phyloP scores from a whole-genome alignment of 2,888 invertebrate species.

The Ormyrus rosae region DNA sequence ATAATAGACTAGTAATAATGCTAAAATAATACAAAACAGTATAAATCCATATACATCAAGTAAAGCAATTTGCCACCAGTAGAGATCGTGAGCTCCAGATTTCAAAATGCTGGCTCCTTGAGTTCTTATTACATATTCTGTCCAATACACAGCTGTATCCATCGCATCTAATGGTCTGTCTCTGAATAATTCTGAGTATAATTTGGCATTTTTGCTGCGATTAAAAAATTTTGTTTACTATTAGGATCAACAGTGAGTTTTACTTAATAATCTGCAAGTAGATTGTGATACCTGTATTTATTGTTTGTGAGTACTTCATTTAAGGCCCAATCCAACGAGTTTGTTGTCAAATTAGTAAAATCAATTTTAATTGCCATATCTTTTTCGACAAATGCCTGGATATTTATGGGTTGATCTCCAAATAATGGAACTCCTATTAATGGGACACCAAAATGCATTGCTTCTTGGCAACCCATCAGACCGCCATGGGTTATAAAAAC shows the following conservation, averaged over 20 bases:
- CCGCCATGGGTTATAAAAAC: slow-evolving; percentile 69
- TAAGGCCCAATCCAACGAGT: slow-evolving; percentile 64
- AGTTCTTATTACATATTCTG: slow-evolving; percentile 61
- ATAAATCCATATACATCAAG: slow-evolving; percentile 60
- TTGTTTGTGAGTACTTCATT: slow-evolving; percentile 65
- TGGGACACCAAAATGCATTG: slow-evolving; percentile 69
- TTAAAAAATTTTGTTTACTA: not conserved
- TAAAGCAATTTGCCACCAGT: slow-evolving; percentile 63
- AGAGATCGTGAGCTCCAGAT: slow-evolving; percentile 60
- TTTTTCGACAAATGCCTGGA: slow-evolving; percentile 62
- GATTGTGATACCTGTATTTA: slow-evolving; percentile 63
- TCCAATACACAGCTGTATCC: slow-evolving; percentile 63
- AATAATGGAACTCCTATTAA: slow-evolving; percentile 71
- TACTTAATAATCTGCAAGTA: not conserved
- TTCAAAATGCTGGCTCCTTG: slow-evolving; percentile 57
- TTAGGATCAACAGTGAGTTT: not conserved
- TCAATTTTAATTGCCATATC: slow-evolving; percentile 62
- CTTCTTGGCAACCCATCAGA: slow-evolving; percentile 64
- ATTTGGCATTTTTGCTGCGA: slow-evolving; percentile 40
- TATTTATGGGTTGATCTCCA: slow-evolving; percentile 68
- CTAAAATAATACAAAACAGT: not conserved
- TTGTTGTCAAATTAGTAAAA: slow-evolving; percentile 54
- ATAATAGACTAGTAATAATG: not conserved
- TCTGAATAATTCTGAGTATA: slow-evolving; percentile 46
- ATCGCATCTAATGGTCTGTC: slow-evolving; percentile 62